Base-by-base conservation (phyloP, 2,113 vertebrate species). In the Ia io region DNA sequence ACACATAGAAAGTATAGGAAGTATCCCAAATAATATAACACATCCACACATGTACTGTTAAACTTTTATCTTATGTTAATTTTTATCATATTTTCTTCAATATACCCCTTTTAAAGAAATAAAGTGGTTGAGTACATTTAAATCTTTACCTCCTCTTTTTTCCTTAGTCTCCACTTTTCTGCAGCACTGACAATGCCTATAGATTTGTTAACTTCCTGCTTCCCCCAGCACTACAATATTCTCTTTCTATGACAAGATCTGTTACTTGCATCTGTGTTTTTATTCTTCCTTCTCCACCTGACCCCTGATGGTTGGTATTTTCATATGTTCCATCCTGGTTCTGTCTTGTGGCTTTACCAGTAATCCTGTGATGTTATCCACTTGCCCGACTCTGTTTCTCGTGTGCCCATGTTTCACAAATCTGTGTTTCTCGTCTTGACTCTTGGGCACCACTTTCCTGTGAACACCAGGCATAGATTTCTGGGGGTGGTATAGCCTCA, bases 141-240 rank as follows among this genome's bases (percentile, higher is more conserved):
- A 32, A 28, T 61, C 25, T n/a, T 53, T 14, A 28, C 3, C 17
- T n/a, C 13, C 25, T 28, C 32, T 23, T 13, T 30, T 42, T 51
- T n/a, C 11, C 47, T 16, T 49, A 20, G 37, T 1, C 32, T 67
- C 3, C 42, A 40, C 17, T 10, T 89, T 23, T n/a, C 42, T 32
- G 0, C 3, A 53, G 20, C 12, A 22, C 1, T 18, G 42, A 59
- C 5, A 8, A 9, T 5, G 44, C 23, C 11, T n/a, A 30, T 17
- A 6, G 6, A 69, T 3, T 2, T 14, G 49, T 18, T 59, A 65
- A 69, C 17, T 3, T 16, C 30, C 3, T 22, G 13, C 56, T 61
- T 40, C 37, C 5, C 44, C 56, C 32, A 22, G 16, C 12, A 20
- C 1, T 49, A 9, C 6, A n/a, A 2, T n/a, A 23, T 74, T 30